phyloP scores from a whole-genome alignment of 2,113 vertebrate species.

The human (Homo sapiens) region DNA sequence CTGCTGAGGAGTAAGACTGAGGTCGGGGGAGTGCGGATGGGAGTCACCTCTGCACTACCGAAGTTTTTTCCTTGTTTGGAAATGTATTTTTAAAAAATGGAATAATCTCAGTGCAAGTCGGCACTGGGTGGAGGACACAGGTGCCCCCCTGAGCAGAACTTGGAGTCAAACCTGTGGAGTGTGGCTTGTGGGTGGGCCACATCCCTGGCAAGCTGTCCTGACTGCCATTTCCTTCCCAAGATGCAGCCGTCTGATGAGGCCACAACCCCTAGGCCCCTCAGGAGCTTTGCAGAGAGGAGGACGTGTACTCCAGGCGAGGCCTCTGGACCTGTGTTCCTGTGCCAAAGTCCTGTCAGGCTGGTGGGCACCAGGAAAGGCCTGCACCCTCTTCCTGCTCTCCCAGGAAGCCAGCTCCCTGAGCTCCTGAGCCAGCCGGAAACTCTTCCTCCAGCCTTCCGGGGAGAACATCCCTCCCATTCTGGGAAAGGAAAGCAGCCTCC shows the following conservation, averaged over 20 bases:
- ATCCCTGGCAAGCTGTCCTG: neutral
- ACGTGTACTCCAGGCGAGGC: neutral
- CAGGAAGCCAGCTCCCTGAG: neutral
- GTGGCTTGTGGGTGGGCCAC: neutral
- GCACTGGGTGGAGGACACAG: too few species aligned
- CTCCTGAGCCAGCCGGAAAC: neutral
- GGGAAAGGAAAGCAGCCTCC: neutral
- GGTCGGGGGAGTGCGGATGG: neutral
- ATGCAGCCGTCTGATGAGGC: conserved; percentile 78
- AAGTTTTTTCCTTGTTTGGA: neutral
- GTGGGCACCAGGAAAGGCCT: neutral
- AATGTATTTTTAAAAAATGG: neutral
- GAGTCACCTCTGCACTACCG: neutral
- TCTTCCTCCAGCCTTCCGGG: neutral
- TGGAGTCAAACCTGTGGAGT: accelerated
- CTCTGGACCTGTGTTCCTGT: neutral
- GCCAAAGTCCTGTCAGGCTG: neutral
- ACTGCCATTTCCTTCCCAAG: conserved; percentile 78
- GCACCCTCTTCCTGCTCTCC: neutral
- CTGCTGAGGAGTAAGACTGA: neutral
- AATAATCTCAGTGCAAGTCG: accelerated
- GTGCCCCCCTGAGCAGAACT: neutral
- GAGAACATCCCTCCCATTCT: neutral
- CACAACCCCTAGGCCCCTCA: neutral
- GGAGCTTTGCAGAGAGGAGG: neutral